phyloP scores from a whole-genome alignment of 2,888 invertebrate species.

The Sisyra terminalis region DNA sequence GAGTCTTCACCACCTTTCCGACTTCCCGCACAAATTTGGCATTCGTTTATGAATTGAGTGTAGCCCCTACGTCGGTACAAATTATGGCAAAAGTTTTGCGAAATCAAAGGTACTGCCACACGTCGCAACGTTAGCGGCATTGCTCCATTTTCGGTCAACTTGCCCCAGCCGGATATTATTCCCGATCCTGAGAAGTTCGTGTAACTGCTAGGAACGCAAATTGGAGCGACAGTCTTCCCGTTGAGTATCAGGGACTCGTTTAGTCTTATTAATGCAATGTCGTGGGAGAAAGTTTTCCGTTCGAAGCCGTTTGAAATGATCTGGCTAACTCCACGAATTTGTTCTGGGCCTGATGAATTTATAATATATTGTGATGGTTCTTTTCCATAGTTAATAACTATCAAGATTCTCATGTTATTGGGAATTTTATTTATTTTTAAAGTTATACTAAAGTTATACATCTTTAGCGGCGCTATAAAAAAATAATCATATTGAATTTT shows the following conservation, averaged over 20 bases:
- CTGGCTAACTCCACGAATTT: constrained; percentile 13
- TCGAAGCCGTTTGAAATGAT: constrained; percentile 12
- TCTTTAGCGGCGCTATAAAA: no score
- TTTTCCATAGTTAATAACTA: no score
- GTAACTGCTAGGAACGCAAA: constrained; percentile 20
- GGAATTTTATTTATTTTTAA: no score
- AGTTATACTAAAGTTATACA: no score
- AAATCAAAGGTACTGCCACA: neutral
- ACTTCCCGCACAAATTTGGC: constrained; percentile 17
- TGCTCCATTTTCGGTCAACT: neutral
- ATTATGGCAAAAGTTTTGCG: constrained; percentile 7
- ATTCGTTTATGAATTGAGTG: constrained; percentile 14
- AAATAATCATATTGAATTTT: no score
- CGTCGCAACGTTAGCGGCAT: neutral
- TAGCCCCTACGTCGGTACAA: constrained; percentile 15
- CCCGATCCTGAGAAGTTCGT: constrained; percentile 12
- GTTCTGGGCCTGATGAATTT: constrained; percentile 14
- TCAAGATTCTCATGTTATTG: no score
- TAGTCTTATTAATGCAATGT: constrained; percentile 18
- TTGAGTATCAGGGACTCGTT: constrained; percentile 14
- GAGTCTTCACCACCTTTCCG: constrained; percentile 16
- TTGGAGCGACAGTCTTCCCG: constrained; percentile 20
- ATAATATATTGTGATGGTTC: no score
- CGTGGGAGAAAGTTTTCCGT: constrained; percentile 15
- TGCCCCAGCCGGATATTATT: constrained; percentile 19